Evolutionary conservation across 2,888 invertebrate genomes (phyloP).

Genomic region (Anoncus sp.): DNA sequence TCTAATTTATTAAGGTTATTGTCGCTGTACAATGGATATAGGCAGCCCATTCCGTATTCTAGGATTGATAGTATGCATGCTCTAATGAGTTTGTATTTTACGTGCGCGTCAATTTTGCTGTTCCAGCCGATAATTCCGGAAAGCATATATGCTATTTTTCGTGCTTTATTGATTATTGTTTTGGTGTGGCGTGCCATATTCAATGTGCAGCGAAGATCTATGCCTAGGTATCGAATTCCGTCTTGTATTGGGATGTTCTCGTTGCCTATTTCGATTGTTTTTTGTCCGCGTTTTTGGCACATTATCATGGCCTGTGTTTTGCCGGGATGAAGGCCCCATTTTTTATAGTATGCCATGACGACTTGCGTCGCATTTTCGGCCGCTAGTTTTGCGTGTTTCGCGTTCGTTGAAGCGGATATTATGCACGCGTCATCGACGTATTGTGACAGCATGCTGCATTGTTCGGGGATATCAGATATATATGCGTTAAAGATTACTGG

Average conservation of each 20-base stretch:
- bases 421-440: slow-evolving; percentile 33
- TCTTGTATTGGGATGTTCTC: slow-evolving; percentile 3
- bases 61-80: slow-evolving; percentile 41
- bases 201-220: slow-evolving; percentile 27
- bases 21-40: slow-evolving; percentile 29
- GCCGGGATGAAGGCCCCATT: slow-evolving; percentile 22
- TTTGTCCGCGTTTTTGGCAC: background rate
- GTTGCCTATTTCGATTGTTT: slow-evolving; percentile 22
- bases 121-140: slow-evolving; percentile 23
- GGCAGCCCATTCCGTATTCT: slow-evolving; percentile 45
- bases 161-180: slow-evolving; percentile 18
- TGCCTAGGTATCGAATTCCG: slow-evolving; percentile 34
- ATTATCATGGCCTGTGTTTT: slow-evolving; percentile 32
- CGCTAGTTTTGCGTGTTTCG: slow-evolving; percentile 7
- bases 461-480: slow-evolving; percentile 23
- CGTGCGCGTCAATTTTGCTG: slow-evolving; percentile 29
- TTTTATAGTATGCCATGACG: slow-evolving; percentile 23
- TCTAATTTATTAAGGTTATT: slow-evolving; percentile 18
- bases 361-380: slow-evolving; percentile 15
- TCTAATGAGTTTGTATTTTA: slow-evolving; percentile 36
- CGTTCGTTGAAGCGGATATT: slow-evolving; percentile 20
- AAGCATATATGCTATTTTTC: slow-evolving; percentile 26
- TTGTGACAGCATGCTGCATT: slow-evolving; percentile 25
- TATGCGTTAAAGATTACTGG: slow-evolving; percentile 37
- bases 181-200: slow-evolving; percentile 41